Percentiles rank a stretch among this genome's conserved stretches.
Conservation (phyloP, 2,888 invertebrate genomes). For the Volucella zonaria region DNA sequence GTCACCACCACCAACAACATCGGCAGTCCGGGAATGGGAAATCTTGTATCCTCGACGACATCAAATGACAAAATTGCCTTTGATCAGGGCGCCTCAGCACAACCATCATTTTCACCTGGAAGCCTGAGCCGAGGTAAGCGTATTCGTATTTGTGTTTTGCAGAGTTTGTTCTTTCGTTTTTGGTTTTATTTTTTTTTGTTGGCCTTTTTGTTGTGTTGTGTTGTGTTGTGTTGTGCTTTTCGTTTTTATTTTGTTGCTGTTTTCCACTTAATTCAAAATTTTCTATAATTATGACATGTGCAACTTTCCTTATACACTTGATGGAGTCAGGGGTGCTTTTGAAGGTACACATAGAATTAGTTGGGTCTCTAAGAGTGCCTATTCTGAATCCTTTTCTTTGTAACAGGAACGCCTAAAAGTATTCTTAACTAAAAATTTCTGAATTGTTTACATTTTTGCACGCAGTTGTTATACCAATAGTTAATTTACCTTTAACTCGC, state of each 20-base stretch:
- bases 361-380: constrained; percentile 5
- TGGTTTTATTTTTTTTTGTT: constrained; percentile 50
- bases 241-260: constrained; percentile 50
- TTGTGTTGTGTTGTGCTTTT: constrained; percentile 38
- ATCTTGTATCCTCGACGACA: constrained; percentile 82
- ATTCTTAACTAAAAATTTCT: constrained; percentile 50
- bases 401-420: constrained; percentile 67
- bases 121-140: constrained; percentile 90
- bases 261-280: constrained; percentile 13
- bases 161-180: constrained; percentile 59
- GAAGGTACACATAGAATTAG: constrained; percentile 20
- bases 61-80: constrained; percentile 71
- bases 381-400: constrained; percentile 1
- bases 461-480: too few relatives aligned
- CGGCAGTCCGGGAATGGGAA: constrained; percentile 82
- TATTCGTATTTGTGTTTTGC: constrained; percentile 46
- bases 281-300: constrained; percentile 15
- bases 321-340: constrained; percentile 13
- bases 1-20: constrained; percentile 77
- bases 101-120: constrained; percentile 89
- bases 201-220: constrained; percentile 32
- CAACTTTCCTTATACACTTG: constrained; percentile 20
- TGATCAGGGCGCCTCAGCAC: constrained; percentile 77
- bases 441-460: background rate
- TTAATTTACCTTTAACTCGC: too few relatives aligned